Evolutionary conservation across 2,797 vertebrate genomes (phyloP), one percentile per base, ranked within the genome.

Genomic region (Anas capensis): DNA sequence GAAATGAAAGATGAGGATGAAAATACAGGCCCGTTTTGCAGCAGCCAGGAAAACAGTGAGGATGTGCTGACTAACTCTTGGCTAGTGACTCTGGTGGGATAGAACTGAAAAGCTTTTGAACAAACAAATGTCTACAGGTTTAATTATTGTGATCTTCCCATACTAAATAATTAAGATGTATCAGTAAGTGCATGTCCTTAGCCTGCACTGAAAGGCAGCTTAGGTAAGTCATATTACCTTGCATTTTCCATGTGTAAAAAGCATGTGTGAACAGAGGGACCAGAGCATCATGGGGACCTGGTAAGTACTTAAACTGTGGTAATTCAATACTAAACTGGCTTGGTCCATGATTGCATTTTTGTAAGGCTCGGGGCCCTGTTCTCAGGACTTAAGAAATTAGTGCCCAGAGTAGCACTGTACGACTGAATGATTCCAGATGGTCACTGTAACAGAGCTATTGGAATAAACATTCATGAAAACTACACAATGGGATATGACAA

Each of bases 381-480:
- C 56, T 90, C 51, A 58, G 44, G 26, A 68, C 64, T 88, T 82
- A 54, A 70, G 68, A 92, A 73, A 82, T 33, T 77, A 85, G 14
- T 68, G 44, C 29, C 51, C 8, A 0, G 46, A 89, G 33, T 75
- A 57, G 40, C 51, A 64, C 66, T 76, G 18, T 71, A 80, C 1
- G 4, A 79, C 16, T 18, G 7, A 90, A 80, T 80, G 13, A 81
- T 88, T 96, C 83, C 88, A 85, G 56, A 87, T 88, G 75, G 90
- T 82, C 83, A 85, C 33, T 90, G 48, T 14, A 88, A 80, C 12
- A 71, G 57, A 40, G 33, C 16, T 84, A 34, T 65, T 92, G 92
- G 88, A 96, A 91, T 66, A 96, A 96, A 64, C 80, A 84, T 86
- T 90, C 33, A 54, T 68, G 66, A 62, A 92, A 93, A 73, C 58